Conservation (phyloP, 2,888 invertebrate genomes). For the Caenorhabditis wallacei region DNA sequence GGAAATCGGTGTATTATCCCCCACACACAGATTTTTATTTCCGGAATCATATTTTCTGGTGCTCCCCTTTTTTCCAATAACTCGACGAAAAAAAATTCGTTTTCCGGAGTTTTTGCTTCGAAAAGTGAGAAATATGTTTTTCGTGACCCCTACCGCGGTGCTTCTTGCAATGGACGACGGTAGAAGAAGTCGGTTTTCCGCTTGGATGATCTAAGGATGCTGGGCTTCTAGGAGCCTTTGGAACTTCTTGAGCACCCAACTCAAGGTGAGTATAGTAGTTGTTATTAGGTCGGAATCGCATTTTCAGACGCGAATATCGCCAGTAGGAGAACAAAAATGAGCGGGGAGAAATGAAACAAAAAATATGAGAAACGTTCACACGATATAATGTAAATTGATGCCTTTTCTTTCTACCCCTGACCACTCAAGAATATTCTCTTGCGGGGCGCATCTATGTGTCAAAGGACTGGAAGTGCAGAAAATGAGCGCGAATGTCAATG, state of each 20-base stretch:
- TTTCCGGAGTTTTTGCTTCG: constrained; percentile 20
- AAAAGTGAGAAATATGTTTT: constrained; percentile 21
- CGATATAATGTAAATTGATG: constrained; percentile 69
- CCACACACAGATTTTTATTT: constrained; percentile 44
- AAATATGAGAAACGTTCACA: constrained; percentile 67
- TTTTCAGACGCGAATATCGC: not conserved
- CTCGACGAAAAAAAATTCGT: constrained; percentile 20
- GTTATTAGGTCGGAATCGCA: constrained; percentile 42
- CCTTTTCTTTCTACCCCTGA: constrained; percentile 26
- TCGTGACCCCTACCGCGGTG: constrained; percentile 42
- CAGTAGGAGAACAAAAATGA: not conserved
- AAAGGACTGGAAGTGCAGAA: constrained; percentile 4
- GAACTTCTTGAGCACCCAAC: constrained; percentile 40
- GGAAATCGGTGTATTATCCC: constrained; percentile 28
- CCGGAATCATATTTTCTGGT: constrained; percentile 35
- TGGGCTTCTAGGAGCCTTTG: constrained; percentile 17
- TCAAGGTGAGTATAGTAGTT: constrained; percentile 52
- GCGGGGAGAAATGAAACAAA: constrained; percentile 33
- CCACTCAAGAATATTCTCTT: constrained; percentile 50
- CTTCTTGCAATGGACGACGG: constrained; percentile 54
- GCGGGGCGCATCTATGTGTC: constrained; percentile 40
- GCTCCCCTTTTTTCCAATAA: not conserved
- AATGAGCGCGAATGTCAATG: too few relatives aligned
- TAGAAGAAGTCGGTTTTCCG: constrained; percentile 52
- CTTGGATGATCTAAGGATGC: constrained; percentile 45